Base-by-base conservation (phyloP, 2,113 vertebrate species). In the Verasper variegatus region DNA sequence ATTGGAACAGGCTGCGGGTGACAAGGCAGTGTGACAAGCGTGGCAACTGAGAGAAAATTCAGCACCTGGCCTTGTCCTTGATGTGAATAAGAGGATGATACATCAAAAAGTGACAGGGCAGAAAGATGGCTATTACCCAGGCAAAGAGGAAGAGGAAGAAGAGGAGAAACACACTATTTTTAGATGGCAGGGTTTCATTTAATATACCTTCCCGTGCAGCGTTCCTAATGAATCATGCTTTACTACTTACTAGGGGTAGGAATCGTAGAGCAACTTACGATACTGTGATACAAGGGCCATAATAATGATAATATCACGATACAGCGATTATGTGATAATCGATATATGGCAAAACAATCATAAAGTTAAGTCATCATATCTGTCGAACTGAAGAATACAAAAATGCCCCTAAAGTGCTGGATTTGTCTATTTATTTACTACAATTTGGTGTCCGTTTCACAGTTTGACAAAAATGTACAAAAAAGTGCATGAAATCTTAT, bases 11-110 rank as follows among this genome's bases (percentile, higher is more conserved):
- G 84, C 84, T 75, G 78, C 13, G 76, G 89, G 76, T 82, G 87
- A 90, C 86, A 70, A 81, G 84, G 76, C 65, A 26, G 64, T 78
- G 86, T 87, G 90, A 92, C 88, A 83, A 90, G 88, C 64, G 74
- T 77, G 83, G 84, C 78, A 83, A 79, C 84, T 11, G 76, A 84
- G 86, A 78, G 84, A 90, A 86, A 89, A 91, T 80, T 82, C 67
- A 58, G 89, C 91, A 91, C 92, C 91, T 91, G 90, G 88, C 88
- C 92, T 90, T 85, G 88, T 92, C 91, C 91, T 93, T 91, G 91
- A 90, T 88, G 88, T 85, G 88, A 89, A 80, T 84, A 90, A 89
- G 86, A 86, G 82, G 84, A 89, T 82, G 86, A 92, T 88, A 80
- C 64, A 92, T 92, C 91, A 93, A 68, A 86, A 89, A 81, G 81